Evolutionary conservation across 2,113 vertebrate species (phyloP), one percentile per base, ranked within the genome.

Genomic region (Benitochromis conjunctus): DNA sequence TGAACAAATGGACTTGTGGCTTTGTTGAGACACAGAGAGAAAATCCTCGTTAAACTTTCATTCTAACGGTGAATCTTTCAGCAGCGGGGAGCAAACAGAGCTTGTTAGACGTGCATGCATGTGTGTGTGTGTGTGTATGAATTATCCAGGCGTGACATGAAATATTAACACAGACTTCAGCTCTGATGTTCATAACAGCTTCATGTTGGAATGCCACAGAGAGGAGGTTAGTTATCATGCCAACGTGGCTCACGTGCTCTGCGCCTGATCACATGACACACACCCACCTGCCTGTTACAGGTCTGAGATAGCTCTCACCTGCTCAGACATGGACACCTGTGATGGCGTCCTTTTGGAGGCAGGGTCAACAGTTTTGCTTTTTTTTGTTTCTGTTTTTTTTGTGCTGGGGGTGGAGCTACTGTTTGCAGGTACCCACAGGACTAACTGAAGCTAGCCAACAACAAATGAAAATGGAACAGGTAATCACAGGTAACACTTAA

Each of bases 31-130:
- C 96, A 56, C 38, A 34, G 31, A 84, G 51, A 96, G 96, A 97
- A 92, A 97, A 97, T 96, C 96, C 96, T 96, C 95, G 96, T 98
- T 97, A 99, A 98, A 98, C 97, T 98, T 98, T 97, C 97, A 99
- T 98, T 97, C 96, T 83, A 96, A 95, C 95, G 94, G 96, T 97
- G 97, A 97, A 97, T 98, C 96, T 97, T 97, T 98, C 95, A 97
- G 96, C 97, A 97, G 96, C 97, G 94, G 3, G 92, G 95, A 97
- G 95, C 93, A 96, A 90, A 7, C 94, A 88, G 48, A 85, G 80
- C 84, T 81, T 13, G 51, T 86, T 88, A 86, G 24, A 7, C 6
- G 36, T 89, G 85, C 77, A 86, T 3, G 19, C 64, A 19, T 36
- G 53, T 6, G 71, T 7, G 48, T 54, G 24, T n/a, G 1, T 6